phyloP scores from a whole-genome alignment of 2,888 invertebrate species.

The Amphiduros pacificus region DNA sequence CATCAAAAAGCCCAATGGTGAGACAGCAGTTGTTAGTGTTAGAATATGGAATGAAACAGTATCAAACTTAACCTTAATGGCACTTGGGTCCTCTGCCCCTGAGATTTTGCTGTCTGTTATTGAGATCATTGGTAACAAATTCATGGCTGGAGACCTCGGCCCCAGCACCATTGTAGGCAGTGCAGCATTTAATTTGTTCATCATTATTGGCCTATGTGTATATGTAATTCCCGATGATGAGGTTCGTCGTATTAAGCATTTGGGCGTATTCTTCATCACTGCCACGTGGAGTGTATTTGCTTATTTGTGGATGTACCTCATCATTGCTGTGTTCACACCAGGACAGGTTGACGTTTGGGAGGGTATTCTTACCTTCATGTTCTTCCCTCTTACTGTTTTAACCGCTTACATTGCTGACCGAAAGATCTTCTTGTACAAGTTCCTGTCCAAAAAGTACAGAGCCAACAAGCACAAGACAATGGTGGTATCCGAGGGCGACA shows the following conservation, averaged over 20 bases:
- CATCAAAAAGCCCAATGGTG: constrained; percentile 85
- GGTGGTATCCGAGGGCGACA: constrained; percentile 57
- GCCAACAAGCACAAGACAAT: constrained; percentile 90
- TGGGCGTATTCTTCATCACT: constrained; percentile 96
- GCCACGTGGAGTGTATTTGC: constrained; percentile 98
- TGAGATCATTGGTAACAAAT: constrained; percentile 85
- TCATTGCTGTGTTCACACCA: constrained; percentile 83
- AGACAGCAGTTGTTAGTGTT: constrained; percentile 84
- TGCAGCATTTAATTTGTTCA: constrained; percentile 97
- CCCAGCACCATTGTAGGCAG: constrained; percentile 98
- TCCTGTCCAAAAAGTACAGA: constrained; percentile 79
- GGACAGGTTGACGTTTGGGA: constrained; percentile 97
- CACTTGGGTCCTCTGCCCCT: constrained; percentile 96
- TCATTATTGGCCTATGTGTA: constrained; percentile 95
- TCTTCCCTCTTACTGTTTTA: constrained; percentile 94
- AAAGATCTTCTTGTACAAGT: constrained; percentile 59
- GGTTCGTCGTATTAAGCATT: constrained; percentile 90
- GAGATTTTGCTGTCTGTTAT: constrained; percentile 97
- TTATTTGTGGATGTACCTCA: constrained; percentile 97
- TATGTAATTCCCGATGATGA: constrained; percentile 88
- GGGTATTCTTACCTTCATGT: constrained; percentile 88
- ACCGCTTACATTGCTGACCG: constrained; percentile 97
- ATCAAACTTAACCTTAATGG: constrained; percentile 97
- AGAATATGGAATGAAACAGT: constrained; percentile 99
- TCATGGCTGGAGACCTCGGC: constrained; percentile 93